Evolutionary conservation across 2,113 vertebrate species (phyloP).

Genomic region (Thinocorus orbignyianus): DNA sequence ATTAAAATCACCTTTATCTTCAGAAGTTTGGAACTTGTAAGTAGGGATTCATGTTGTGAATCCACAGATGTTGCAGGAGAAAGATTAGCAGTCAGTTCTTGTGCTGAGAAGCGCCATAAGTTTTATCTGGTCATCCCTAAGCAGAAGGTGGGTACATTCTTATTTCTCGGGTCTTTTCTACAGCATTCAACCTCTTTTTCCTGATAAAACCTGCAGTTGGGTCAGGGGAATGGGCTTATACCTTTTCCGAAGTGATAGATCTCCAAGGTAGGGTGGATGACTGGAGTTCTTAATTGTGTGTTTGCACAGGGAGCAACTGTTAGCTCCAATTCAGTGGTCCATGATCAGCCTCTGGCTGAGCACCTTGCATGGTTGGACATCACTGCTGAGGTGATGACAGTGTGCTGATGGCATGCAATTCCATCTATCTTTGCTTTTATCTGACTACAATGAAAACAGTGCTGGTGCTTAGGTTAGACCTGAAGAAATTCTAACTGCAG

Average conservation of each 20-base stretch:
- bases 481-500: neutral
- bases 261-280: neutral
- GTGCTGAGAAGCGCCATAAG: neutral
- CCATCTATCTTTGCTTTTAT: neutral
- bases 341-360: neutral
- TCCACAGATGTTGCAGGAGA: neutral
- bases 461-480: neutral
- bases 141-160: neutral
- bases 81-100: neutral
- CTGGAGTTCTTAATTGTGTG: neutral
- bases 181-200: neutral
- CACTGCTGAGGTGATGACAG: neutral
- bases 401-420: neutral
- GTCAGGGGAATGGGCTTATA: neutral
- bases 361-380: neutral
- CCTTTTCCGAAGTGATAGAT: neutral
- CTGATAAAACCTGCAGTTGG: neutral
- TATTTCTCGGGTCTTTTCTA: neutral
- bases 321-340: neutral
- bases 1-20: neutral
- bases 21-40: neutral
- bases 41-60: neutral
- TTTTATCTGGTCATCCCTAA: neutral
- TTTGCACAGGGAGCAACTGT: neutral
- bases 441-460: neutral